A percentile compares a stretch with the other conserved stretches of the same genome.
phyloP scores from a whole-genome alignment of 2,888 invertebrate genomes.

The Pomacea canaliculata region DNA sequence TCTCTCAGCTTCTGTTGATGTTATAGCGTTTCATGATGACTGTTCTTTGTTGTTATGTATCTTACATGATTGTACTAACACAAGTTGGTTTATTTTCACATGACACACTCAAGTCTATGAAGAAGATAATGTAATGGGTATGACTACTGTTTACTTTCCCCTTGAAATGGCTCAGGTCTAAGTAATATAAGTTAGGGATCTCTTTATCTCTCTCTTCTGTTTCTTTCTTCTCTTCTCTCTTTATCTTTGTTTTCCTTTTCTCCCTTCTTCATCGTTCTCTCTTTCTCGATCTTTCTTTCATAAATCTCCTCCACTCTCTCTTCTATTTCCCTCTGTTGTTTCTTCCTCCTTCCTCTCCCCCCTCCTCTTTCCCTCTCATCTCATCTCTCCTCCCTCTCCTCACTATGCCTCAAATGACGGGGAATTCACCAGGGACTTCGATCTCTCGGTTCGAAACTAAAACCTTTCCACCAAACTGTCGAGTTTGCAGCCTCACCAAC shows the following conservation, averaged over 20 bases:
- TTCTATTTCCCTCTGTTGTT: background rate
- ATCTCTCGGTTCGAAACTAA: slow-evolving; percentile 3
- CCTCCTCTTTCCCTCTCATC: background rate
- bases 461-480: slow-evolving; percentile 3
- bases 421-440: background rate
- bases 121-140: too few species aligned
- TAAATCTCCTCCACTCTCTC: slow-evolving; percentile 10
- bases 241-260: background rate
- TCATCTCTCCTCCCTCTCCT: background rate
- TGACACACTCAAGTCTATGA: too few species aligned
- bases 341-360: too few species aligned
- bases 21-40: too few species aligned
- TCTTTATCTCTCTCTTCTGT: too few species aligned
- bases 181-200: too few species aligned
- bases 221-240: background rate
- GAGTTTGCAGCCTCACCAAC: background rate
- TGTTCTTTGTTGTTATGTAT: background rate
- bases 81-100: too few species aligned
- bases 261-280: background rate
- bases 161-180: too few species aligned
- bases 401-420: background rate
- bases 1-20: too few species aligned
- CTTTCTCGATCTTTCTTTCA: slow-evolving; percentile 10
- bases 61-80: too few species aligned
- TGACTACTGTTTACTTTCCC: too few species aligned